Evolutionary conservation across 1,140 invertebrate genomes (phyloP), one percentile per base, ranked within the genome.

Genomic region (Drosophila malerkotliana): DNA sequence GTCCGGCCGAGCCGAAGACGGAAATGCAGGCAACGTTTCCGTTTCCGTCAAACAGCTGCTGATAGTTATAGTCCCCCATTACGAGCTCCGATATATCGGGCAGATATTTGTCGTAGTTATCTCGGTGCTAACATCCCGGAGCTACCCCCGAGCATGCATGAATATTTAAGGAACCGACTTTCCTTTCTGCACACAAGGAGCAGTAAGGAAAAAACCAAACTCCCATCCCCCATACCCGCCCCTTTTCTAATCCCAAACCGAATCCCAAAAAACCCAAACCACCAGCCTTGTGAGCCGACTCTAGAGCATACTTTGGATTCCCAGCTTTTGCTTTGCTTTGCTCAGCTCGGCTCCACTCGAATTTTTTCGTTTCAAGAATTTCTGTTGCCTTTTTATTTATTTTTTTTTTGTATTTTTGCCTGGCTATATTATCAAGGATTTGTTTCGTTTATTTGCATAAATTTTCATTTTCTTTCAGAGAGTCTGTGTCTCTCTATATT

Each of bases 371-470:
- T 76, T 61, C 32, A 61, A 75, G 72, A 55, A 68, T 68, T 60
- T 71, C 32, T 61, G 64, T 72, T 72, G 78, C 55, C 61, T 81
- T 58, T 73, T 77, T 41, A 30, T 30, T 8, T 8, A 30, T 6
- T 34, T 34, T 37, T 44, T 58, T 59, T 14, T 39, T 37, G 41
- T 18, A 56, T 55, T 30, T 45, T 21, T 37, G 10, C 44, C 48
- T 30, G 32, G 55, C 56, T 41, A 59, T 49, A 84, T 85, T 80
- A 77, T 71, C 75, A 74, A 77, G 84, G 84, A 88, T 88, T 88
- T 89, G 79, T 83, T 88, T 88, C 84, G 79, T 83, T 89, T 77
- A 83, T 89, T 88, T 88, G 79, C 83, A 88, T 88, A 88, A 79
- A 89, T 88, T 88, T 88, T 72, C 72, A 89, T 79, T 82, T 87